phyloP scores from a whole-genome alignment of 2,888 invertebrate species.

The Ischnura elegans region DNA sequence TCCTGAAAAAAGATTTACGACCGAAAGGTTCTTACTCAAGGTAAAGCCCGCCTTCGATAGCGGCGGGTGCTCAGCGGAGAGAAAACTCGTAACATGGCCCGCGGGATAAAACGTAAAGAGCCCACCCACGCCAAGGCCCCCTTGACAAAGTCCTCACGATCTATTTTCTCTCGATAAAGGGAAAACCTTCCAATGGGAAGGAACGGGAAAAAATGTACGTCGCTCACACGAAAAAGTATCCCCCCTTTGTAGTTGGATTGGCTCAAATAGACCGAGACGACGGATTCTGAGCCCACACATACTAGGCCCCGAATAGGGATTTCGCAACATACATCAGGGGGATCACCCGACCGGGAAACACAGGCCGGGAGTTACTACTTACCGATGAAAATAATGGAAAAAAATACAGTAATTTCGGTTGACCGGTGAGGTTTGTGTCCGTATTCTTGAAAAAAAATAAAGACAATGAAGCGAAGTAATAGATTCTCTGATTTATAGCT shows the following conservation, averaged over 20 bases:
- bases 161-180: neutral
- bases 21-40: neutral
- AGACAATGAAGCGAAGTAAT: no score
- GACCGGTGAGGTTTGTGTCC: no score
- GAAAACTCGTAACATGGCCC: neutral
- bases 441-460: no score
- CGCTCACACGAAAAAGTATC: neutral
- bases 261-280: neutral
- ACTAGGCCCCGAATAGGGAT: no score
- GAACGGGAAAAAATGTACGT: neutral
- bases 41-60: neutral
- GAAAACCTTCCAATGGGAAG: neutral
- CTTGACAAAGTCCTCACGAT: neutral
- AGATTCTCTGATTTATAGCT: no score
- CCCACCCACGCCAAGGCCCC: neutral
- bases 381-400: no score
- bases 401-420: no score
- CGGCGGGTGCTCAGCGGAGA: neutral
- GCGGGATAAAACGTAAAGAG: neutral
- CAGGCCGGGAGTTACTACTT: no score
- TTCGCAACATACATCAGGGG: no score
- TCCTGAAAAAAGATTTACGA: neutral
- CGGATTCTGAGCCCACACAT: neutral
- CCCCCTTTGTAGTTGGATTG: constrained; percentile 7
- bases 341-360: no score